A percentile compares a stretch with the other conserved stretches of the same genome.
phyloP scores from a whole-genome alignment of 2,797 vertebrate genomes.

The Neomorphus geoffroyi region DNA sequence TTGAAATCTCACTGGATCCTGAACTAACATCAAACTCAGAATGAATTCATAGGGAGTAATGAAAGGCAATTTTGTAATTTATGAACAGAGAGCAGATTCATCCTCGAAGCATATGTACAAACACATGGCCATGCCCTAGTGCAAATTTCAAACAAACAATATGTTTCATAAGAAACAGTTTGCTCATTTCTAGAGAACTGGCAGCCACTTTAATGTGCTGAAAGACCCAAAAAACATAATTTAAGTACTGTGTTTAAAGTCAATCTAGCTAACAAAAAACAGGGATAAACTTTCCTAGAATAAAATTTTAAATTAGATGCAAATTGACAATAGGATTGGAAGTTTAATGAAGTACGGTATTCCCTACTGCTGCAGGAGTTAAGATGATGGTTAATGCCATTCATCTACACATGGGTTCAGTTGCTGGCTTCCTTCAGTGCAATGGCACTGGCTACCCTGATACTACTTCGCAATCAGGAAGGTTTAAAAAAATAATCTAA shows the following conservation, averaged over 20 bases:
- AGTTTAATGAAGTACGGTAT: constrained; percentile 26
- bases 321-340: constrained; percentile 54
- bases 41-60: constrained; percentile 1
- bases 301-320: constrained; percentile 48
- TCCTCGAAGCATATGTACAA: constrained; percentile 55
- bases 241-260: constrained; percentile 63
- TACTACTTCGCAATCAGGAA: constrained; percentile 12
- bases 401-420: constrained; percentile 22
- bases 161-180: constrained; percentile 45
- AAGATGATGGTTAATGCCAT: constrained; percentile 45
- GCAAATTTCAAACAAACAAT: constrained; percentile 58
- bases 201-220: constrained; percentile 48
- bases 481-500: not conserved
- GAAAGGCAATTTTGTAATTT: constrained; percentile 49
- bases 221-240: constrained; percentile 63
- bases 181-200: constrained; percentile 51
- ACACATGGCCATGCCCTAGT: constrained; percentile 43
- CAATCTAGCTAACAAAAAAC: constrained; percentile 68
- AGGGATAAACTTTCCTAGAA: constrained; percentile 41
- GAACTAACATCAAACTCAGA: not conserved
- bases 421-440: constrained; percentile 14
- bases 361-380: constrained; percentile 32
- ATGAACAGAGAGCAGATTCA: constrained; percentile 49
- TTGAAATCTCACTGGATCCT: constrained; percentile 28
- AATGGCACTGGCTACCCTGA: not conserved